Evolutionary conservation across 2,888 invertebrate species (phyloP), one percentile per base, ranked within the genome.

Genomic region (Alentia gelatinosa): DNA sequence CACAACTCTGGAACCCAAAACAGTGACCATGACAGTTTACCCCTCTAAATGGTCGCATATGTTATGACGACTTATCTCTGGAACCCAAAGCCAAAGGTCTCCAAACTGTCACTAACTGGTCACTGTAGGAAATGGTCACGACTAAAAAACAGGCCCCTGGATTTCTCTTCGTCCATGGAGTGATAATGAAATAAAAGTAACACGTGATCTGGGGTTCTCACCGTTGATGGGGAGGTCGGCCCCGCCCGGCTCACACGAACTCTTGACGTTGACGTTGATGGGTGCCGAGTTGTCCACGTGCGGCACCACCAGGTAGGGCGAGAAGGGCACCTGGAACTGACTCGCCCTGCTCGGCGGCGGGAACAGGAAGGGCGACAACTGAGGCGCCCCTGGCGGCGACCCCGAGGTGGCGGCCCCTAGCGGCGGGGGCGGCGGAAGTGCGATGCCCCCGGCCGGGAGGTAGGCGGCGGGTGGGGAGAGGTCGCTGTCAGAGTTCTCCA

Each of bases 211-310:
- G 89, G 1, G 26, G 1, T 39, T 75, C 91, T 83, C 91, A 94
- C 94, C 94, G 74, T 90, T 91, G 75, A 93, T 92, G 68, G 95
- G 95, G 42, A 95, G 90, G 90, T 95, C 95, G 91, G 94, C 93
- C 9, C 95, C 95, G 47, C 92, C 93, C 3, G 93, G 93, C 91
- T 95, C 95, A 86, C 94, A 93, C 1, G 95, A 95, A 0, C 94
- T 94, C 5, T 92, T 90, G 92, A 93, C 94, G 88, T 93, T 93
- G 89, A 94, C 93, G 92, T 95, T 95, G 75, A 95, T 91, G 56
- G 91, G 92, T 15, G 88, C 79, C 35, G 86, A n/a, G 35, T 74
- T 40, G 74, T 88, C 88, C 23, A 89, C 40, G 40, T 90, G 90
- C 4, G 90, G 84, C 19, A 91, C 56, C 23, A 88, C 75, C 74